Evolutionary conservation across 2,797 vertebrate genomes (phyloP), one percentile per base, ranked within the genome.

Genomic region (Glossophaga mutica): DNA sequence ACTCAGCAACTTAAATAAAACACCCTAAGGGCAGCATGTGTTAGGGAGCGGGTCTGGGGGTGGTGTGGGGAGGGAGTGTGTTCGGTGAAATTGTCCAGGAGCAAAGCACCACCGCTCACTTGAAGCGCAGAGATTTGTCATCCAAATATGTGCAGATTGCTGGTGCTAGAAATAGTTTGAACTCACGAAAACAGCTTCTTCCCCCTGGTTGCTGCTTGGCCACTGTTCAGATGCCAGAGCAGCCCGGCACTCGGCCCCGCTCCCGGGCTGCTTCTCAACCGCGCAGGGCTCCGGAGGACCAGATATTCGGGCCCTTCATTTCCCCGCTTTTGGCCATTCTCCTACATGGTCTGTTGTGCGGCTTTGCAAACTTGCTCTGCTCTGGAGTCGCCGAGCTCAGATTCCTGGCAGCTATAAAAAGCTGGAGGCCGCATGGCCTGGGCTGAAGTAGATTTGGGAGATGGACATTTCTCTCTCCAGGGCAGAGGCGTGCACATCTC

Each of bases 141-240:
- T 98, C 98, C 97, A 97, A 98, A 97, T 98, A 96, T 82, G 97
- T 97, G 96, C 98, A 98, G 98, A 98, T 98, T 98, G 98, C 93
- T 91, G 87, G 39, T 42, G 84, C 98, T 98, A 98, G 98, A 98
- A 98, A 98, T 98, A 98, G 95, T 95, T 90, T 85, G 93, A 95
- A 96, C 97, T 98, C 95, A 97, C 98, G 97, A 97, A 98, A 98
- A 98, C 98, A 98, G 97, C 95, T 95, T 97, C 95, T 94, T 92
- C 84, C 94, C 86, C 29, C 89, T 39, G 19, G 86, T 88, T 96
- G 93, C 87, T 86, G 87, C 55, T 48, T 52, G 89, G 95, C 93
- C 79, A n/a, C 91, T 90, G 86, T 91, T 87, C 94, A 70, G 86
- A 84, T 81, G 82, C 94, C 93, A 79, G 74, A 73, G 32, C n/a